Base-by-base conservation (phyloP, 2,113 vertebrate species). In the Vombatus ursinus region DNA sequence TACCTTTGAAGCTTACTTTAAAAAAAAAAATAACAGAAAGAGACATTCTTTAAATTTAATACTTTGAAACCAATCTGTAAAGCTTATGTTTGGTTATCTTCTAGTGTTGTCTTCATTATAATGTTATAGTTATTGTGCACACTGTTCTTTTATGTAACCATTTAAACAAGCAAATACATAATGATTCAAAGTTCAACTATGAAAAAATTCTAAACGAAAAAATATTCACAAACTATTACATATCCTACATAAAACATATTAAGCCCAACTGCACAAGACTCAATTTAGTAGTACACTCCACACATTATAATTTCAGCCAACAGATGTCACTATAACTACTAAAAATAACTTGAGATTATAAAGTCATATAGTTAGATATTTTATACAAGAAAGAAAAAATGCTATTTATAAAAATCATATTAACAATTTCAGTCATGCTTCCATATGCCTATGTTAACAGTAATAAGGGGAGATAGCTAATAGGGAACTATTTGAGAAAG, bases 301-400 rank as follows among this genome's bases (percentile, higher is more conserved):
- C 22, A 77, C 5, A 44, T 16, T 77, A 44, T 22, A 23, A 31
- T 89, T n/a, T 31, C 95, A 94, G 3, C 44, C 48, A 97, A 84
- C 0, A 96, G 22, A 24, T 84, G 92, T 50, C 50, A 96, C 91
- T 90, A 95, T 7, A 25, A 90, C 16, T 68, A 52, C 92, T 12
- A 95, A 1, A 52, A 90, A 23, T 91, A 95, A 68, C 92, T 95
- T 91, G 95, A 94, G 50, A 94, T 52, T 61, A 94, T 97, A 94
- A 44, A 95, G 3, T 54, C 0, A 23, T 96, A 68, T 19, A 48
- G n/a, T 92, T 93, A 94, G 23, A 91, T 47, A 95, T 51, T 94
- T 22, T 96, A 31, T 94, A 95, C 24, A 97, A 96, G 91, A 1
- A 0, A n/a, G 24, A 50, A 24, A 12, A 97, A 96, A 93, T 92